Evolutionary conservation across 2,888 invertebrate genomes (phyloP).

Genomic region (Anagyrus pseudococci): DNA sequence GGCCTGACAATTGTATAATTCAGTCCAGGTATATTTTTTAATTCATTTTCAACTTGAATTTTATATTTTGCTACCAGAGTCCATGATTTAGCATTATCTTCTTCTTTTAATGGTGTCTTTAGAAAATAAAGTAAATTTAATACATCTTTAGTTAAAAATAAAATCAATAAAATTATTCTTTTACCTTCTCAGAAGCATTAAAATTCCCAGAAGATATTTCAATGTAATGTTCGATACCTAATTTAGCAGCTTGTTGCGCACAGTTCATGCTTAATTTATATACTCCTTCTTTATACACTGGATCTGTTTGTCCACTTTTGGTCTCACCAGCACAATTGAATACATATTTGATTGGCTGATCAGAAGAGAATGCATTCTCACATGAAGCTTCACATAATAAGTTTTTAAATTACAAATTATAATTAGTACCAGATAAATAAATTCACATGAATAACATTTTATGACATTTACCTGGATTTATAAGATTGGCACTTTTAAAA

Average conservation of each 20-base stretch:
- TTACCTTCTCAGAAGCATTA: slow-evolving; percentile 79
- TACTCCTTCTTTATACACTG: slow-evolving; percentile 90
- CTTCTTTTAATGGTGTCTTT: slow-evolving; percentile 78
- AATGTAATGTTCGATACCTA: slow-evolving; percentile 74
- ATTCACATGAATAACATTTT: slow-evolving; percentile 9
- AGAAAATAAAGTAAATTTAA: slow-evolving; percentile 33
- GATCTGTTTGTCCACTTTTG: slow-evolving; percentile 85
- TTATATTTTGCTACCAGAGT: slow-evolving; percentile 85
- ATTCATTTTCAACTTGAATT: slow-evolving; percentile 79
- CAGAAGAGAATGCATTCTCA: slow-evolving; percentile 74
- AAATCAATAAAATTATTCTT: slow-evolving; percentile 6
- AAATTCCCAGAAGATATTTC: slow-evolving; percentile 88
- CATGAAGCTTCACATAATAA: slow-evolving; percentile 73
- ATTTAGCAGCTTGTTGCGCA: slow-evolving; percentile 76
- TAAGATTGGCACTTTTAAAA: slow-evolving; percentile 91
- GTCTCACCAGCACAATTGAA: slow-evolving; percentile 94
- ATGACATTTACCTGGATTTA: slow-evolving; percentile 74
- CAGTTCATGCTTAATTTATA: slow-evolving; percentile 83
- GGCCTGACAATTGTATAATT: slow-evolving; percentile 82
- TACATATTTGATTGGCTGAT: slow-evolving; percentile 76
- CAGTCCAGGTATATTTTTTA: slow-evolving; percentile 72
- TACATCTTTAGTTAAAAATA: not conserved
- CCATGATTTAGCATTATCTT: slow-evolving; percentile 82
- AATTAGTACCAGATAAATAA: slow-evolving; percentile 4
- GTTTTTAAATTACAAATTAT: slow-evolving; percentile 17